Evolutionary conservation across 2,113 vertebrate genomes (phyloP).

Genomic region (Cromileptes altivelis): DNA sequence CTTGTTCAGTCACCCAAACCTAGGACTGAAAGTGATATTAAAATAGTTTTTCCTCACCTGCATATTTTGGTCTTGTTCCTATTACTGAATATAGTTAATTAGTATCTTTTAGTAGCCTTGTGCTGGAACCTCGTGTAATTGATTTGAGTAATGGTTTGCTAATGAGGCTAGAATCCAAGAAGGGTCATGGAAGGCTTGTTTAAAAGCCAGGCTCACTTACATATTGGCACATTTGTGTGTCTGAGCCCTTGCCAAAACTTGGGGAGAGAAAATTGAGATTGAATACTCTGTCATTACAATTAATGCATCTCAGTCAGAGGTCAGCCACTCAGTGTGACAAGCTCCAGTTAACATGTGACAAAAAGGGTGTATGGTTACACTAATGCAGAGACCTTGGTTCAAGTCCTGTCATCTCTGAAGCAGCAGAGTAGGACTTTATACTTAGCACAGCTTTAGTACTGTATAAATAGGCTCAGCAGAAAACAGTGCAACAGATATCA

Average conservation of each 20-base stretch:
- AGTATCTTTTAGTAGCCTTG: neutral
- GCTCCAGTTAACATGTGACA: neutral
- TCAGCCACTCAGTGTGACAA: neutral
- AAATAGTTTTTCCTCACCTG: neutral
- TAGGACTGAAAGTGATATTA: too few species aligned
- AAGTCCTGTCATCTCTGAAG: neutral
- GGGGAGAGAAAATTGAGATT: slow-evolving; percentile 2
- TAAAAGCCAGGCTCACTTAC: neutral
- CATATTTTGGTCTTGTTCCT: neutral
- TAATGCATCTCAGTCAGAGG: neutral
- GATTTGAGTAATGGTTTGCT: neutral
- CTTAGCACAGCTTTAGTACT: too few species aligned
- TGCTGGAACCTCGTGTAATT: neutral
- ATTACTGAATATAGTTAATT: neutral
- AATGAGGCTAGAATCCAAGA: slow-evolving; percentile 19
- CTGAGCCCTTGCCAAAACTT: neutral
- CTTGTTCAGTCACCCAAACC: too few species aligned
- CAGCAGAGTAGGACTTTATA: neutral
- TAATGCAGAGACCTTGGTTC: neutral
- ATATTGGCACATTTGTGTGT: neutral
- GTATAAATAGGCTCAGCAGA: neutral
- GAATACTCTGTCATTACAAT: neutral
- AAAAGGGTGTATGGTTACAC: neutral
- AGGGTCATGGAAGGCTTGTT: slow-evolving; percentile 9
- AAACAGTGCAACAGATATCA: neutral